Percentiles rank a stretch among this genome's conserved stretches.
phyloP scores from a whole-genome alignment of 1,140 invertebrate species.

The Drosophila punjabiensis region DNA sequence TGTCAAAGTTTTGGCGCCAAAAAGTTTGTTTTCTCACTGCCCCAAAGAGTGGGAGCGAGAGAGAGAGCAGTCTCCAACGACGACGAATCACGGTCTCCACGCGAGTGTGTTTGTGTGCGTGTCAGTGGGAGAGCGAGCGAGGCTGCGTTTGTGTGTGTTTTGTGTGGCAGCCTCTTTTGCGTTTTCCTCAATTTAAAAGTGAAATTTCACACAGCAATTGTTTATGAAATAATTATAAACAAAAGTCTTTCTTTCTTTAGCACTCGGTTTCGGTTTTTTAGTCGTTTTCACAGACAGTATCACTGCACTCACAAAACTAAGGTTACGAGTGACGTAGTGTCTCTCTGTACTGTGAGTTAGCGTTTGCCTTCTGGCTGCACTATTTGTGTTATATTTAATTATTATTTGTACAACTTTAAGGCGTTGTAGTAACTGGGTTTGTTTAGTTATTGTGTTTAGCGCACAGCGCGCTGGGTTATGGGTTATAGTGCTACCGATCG shows the following conservation, averaged over 20 bases:
- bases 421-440: constrained; percentile 20
- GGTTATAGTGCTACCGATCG: constrained; percentile 31
- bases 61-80: constrained; percentile 62
- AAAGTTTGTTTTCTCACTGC: constrained; percentile 64
- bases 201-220: constrained; percentile 69
- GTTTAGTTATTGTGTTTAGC: constrained; percentile 37
- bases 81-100: constrained; percentile 59
- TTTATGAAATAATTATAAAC: constrained; percentile 70
- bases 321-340: constrained; percentile 1
- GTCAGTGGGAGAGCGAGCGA: constrained; percentile 33
- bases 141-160: constrained; percentile 34
- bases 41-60: constrained; percentile 38
- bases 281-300: constrained; percentile 1
- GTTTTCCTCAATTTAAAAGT: constrained; percentile 64
- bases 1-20: constrained; percentile 84
- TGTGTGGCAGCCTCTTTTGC: constrained; percentile 52
- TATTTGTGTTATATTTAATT: constrained; percentile 10
- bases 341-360: background rate
- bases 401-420: constrained; percentile 37
- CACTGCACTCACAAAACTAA: constrained; percentile 26
- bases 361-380: constrained; percentile 14
- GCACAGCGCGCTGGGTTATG: constrained; percentile 37
- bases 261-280: constrained; percentile 23
- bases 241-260: constrained; percentile 35
- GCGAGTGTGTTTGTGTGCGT: constrained; percentile 21